Base-by-base conservation (phyloP, 2,888 invertebrate species). In the Leptinotarsa haldemani region DNA sequence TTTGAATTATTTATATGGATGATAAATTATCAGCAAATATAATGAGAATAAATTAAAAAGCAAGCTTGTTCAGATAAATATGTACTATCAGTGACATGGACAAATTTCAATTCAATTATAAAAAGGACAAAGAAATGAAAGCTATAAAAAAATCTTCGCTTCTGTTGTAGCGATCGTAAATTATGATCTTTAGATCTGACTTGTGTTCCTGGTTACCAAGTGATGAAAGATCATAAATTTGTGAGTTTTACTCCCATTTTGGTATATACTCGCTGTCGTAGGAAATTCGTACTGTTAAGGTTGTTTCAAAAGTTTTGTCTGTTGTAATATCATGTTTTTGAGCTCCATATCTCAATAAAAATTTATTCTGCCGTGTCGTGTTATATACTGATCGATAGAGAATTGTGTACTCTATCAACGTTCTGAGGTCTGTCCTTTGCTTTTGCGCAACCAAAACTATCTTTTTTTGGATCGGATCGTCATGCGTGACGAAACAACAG, bases 1-100 rank as follows among this genome's bases (percentile, higher is more conserved):
- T 65, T 65, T 20, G 25, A 70, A 70, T 72, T 67, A 69, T 72
- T 72, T 68, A 72, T 72, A 64, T 68, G 56, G 40, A 65, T 73
- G 73, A 73, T 73, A 69, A 65, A 73, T 69, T 73, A 73, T 73
- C 73, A 73, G 69, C 69, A 58, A 73, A 58, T 73, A 58, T 68
- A 68, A 68, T 69, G 65, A 64, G 53, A 69, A 70, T 70, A 70
- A 70, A 70, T 72, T 68, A 69, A 68, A 73, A 73, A 73, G 48
- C 69, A 68, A 73, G 65, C 73, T 69, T 50, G 53, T 69, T 65
- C 46, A 69, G 69, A 73, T 73, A 69, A 67, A 69, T 73, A 56
- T 73, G 58, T 69, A 68, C 69, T 69, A 73, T 73, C 73, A 73
- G 65, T 69, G 65, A 73, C 65, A 53, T 16, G 70, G 70, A 52